These are phyloP conservation scores for Ganaspis sp. DNA, from an alignment of 1,140 invertebrate genomes.

Conservation along the genomic window DNA sequence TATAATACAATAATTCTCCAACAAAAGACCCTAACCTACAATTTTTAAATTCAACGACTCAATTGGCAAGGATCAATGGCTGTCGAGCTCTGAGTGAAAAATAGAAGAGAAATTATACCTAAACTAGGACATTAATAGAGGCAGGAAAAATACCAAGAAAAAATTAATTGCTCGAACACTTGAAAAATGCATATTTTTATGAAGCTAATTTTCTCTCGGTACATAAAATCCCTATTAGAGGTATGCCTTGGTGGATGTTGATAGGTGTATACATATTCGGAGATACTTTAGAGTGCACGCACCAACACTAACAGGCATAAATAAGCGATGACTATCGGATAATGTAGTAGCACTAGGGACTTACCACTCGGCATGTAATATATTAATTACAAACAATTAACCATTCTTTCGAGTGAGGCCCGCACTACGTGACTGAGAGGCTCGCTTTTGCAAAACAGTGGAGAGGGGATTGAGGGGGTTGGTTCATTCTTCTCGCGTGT, in stretches of 20 bases:
- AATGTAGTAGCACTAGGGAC: conserved; percentile 54
- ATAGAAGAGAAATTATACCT: neutral
- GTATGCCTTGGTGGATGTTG: neutral
- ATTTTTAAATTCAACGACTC: too few species aligned
- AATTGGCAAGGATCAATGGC: too few species aligned
- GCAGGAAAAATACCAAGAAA: neutral
- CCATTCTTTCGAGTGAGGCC: conserved; percentile 51
- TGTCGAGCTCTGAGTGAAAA: neutral
- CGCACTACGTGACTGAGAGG: conserved; percentile 51
- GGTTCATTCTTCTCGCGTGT: conserved; percentile 66
- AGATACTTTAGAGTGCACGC: neutral
- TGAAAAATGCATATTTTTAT: conserved; percentile 16
- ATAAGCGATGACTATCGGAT: conserved; percentile 62
- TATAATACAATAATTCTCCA: too few species aligned
- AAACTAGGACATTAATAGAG: conserved; percentile 15
- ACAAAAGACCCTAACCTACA: too few species aligned
- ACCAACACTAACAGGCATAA: conserved; percentile 42
- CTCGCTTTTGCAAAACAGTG: too few species aligned
- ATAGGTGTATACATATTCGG: neutral
- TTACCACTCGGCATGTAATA: conserved; percentile 66
- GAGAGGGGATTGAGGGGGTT: conserved; percentile 25
- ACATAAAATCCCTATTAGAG: conserved; percentile 29
- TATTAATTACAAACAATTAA: conserved; percentile 71
- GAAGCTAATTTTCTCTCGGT: conserved; percentile 1
- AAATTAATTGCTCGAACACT: neutral